Evolutionary conservation across 2,888 invertebrate species (phyloP).

Genomic region (Tortricodes alternella): DNA sequence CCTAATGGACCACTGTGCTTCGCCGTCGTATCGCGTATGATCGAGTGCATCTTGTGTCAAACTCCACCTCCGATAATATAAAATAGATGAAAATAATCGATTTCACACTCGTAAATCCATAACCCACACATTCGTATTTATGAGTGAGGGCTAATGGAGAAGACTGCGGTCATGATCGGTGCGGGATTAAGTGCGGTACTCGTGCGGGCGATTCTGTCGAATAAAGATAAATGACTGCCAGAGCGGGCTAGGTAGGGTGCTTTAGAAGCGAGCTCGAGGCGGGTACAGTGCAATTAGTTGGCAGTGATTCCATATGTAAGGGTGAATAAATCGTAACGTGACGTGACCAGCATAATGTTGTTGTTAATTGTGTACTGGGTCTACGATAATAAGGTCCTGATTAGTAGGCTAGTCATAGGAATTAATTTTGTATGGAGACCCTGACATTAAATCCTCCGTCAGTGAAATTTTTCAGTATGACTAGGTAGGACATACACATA

Average conservation of each 20-base stretch:
- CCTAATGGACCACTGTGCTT: slow-evolving; percentile 12
- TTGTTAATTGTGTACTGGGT: too few relatives aligned
- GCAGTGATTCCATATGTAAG: slow-evolving; percentile 23
- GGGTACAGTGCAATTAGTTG: slow-evolving; percentile 19
- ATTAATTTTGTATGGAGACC: too few relatives aligned
- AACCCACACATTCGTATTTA: slow-evolving; percentile 4
- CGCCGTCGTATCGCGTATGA: neutral
- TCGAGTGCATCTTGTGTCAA: neutral
- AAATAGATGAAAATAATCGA: neutral
- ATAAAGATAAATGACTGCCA: slow-evolving; percentile 73
- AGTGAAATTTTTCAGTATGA: too few relatives aligned
- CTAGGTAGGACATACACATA: too few relatives aligned
- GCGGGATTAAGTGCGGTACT: slow-evolving; percentile 60
- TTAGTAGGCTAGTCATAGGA: too few relatives aligned
- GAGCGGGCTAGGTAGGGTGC: slow-evolving; percentile 54
- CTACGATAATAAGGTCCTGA: too few relatives aligned
- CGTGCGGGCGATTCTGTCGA: slow-evolving; percentile 65
- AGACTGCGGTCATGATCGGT: slow-evolving; percentile 26
- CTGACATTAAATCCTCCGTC: too few relatives aligned
- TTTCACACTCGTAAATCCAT: neutral
- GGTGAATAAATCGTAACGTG: too few relatives aligned
- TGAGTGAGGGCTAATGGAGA: slow-evolving; percentile 25
- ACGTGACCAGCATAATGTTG: too few relatives aligned
- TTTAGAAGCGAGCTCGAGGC: slow-evolving; percentile 18
- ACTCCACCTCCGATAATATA: neutral